A percentile compares a stretch with the other conserved stretches of the same genome.
phyloP scores from a whole-genome alignment of 2,113 vertebrate species.

The Dascyllus trimaculatus region DNA sequence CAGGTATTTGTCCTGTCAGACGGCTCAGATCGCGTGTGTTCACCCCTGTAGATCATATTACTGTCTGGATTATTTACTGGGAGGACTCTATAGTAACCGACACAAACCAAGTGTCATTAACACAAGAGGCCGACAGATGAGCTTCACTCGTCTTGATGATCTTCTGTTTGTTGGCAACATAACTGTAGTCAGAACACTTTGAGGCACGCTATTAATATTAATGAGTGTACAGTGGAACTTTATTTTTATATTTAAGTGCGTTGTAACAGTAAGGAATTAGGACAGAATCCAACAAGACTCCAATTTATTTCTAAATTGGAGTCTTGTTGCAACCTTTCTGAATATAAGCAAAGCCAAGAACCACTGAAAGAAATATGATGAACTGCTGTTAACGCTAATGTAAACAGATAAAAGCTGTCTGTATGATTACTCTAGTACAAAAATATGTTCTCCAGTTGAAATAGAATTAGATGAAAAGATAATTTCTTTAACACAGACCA shows the following conservation, averaged over 20 bases:
- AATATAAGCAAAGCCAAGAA: neutral
- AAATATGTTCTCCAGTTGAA: no score
- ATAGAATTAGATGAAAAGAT: no score
- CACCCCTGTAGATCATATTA: constrained; percentile 18
- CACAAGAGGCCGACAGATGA: constrained; percentile 4
- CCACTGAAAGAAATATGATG: no score
- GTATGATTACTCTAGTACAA: no score
- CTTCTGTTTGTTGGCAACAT: constrained; percentile 6
- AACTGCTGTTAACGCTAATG: no score
- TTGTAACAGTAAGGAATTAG: no score
- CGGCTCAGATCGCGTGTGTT: constrained; percentile 1
- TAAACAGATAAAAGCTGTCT: no score
- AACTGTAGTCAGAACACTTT: neutral
- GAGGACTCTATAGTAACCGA: constrained; percentile 31
- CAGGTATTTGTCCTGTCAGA: constrained; percentile 26
- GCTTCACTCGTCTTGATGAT: neutral
- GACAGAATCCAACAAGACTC: neutral
- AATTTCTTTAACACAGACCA: no score
- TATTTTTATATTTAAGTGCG: neutral
- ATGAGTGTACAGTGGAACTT: neutral
- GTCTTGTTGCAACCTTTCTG: no score
- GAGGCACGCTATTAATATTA: neutral
- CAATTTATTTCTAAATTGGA: no score
- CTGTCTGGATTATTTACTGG: constrained; percentile 44
- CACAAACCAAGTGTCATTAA: constrained; percentile 10